phyloP scores from a whole-genome alignment of 2,113 vertebrate species.

The Zosterops lateralis region DNA sequence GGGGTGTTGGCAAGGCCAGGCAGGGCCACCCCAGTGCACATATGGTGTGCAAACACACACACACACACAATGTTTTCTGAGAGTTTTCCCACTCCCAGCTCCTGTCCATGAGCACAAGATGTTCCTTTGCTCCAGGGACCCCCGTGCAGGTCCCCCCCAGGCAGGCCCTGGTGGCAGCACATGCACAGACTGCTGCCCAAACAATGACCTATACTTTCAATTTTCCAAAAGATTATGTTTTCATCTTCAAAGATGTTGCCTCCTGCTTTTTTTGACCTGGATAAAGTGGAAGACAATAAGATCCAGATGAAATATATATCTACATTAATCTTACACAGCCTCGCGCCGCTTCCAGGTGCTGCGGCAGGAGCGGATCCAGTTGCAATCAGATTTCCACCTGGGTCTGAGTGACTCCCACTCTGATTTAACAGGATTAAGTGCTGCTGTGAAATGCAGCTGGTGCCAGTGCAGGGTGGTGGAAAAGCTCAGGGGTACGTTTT shows the following conservation, averaged over 20 bases:
- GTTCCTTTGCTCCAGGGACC: neutral
- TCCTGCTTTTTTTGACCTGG: constrained; percentile 68
- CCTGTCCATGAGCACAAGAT: rapidly evolving
- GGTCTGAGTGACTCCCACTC: neutral
- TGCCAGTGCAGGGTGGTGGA: rapidly evolving
- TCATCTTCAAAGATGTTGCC: constrained; percentile 49
- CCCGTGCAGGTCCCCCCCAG: rapidly evolving
- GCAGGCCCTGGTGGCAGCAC: neutral
- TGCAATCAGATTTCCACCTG: neutral
- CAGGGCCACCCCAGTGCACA: neutral
- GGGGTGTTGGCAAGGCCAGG: neutral
- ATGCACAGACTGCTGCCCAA: neutral
- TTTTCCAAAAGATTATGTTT: constrained; percentile 68
- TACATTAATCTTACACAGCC: constrained; percentile 11
- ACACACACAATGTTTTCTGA: rapidly evolving
- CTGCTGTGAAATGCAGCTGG: neutral
- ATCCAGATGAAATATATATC: constrained; percentile 51
- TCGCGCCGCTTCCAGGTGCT: neutral
- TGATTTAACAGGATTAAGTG: neutral
- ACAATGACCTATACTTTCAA: constrained; percentile 57
- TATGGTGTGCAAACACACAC: neutral
- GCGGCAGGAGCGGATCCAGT: neutral
- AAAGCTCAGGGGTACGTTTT: neutral
- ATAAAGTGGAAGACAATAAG: constrained; percentile 64
- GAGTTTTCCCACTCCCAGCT: neutral